Percentiles rank a stretch among this genome's conserved stretches.
Conservation (phyloP, 2,888 invertebrate genomes). For the Limnephilus auricula region DNA sequence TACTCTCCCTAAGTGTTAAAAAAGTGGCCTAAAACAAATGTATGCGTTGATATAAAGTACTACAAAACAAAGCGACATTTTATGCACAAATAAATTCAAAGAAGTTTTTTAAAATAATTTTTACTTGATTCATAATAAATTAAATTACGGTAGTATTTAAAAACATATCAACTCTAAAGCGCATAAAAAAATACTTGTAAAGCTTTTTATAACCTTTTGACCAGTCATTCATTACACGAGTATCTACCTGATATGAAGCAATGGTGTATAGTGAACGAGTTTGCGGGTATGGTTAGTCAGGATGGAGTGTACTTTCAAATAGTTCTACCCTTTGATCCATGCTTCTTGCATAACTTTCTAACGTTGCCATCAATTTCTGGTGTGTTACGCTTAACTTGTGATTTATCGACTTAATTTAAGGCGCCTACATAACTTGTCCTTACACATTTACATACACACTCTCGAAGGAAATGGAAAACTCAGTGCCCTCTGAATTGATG, state of each 20-base stretch:
- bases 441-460: neutral
- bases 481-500: neutral
- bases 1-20: too few relatives aligned
- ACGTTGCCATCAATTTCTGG: slow-evolving; percentile 47
- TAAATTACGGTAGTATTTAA: neutral
- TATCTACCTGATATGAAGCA: neutral
- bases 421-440: slow-evolving; percentile 34
- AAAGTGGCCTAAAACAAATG: too few relatives aligned
- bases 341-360: slow-evolving; percentile 35
- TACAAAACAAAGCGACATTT: too few relatives aligned
- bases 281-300: neutral
- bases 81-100: too few relatives aligned
- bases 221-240: neutral
- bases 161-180: neutral
- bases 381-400: slow-evolving; percentile 49
- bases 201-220: neutral
- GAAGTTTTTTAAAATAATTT: too few relatives aligned
- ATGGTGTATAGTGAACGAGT: neutral
- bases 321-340: slow-evolving; percentile 34
- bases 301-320: slow-evolving; percentile 26
- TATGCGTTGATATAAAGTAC: too few relatives aligned
- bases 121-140: neutral
- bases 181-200: neutral
- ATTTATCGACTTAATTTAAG: slow-evolving; percentile 51
- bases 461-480: neutral